phyloP scores from a whole-genome alignment of 2,113 vertebrate genomes.

The Agelaius phoeniceus region DNA sequence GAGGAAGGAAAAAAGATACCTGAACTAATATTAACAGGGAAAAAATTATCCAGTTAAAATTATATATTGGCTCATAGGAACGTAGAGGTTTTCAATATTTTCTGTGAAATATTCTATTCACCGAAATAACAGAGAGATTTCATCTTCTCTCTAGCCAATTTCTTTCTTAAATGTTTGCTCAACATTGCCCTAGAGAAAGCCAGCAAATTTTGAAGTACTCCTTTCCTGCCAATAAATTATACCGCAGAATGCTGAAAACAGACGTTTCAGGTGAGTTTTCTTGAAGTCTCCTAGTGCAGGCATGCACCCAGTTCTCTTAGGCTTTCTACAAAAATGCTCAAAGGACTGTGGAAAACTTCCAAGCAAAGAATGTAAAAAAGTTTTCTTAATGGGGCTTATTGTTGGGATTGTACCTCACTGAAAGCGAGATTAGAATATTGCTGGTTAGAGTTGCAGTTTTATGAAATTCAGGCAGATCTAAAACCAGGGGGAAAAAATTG shows the following conservation, averaged over 20 bases:
- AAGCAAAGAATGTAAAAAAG: not conserved
- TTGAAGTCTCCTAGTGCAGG: not conserved
- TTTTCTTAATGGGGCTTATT: not conserved
- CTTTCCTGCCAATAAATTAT: not conserved
- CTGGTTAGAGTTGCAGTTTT: not conserved
- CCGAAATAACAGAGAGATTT: not conserved
- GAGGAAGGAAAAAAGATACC: not conserved
- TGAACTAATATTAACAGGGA: not conserved
- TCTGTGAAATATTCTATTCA: not conserved
- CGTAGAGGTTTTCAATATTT: not conserved
- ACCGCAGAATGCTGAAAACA: not conserved
- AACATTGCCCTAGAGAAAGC: not conserved
- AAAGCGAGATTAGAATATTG: not conserved
- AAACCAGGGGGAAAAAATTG: not conserved
- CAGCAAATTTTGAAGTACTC: not conserved
- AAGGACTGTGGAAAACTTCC: not conserved
- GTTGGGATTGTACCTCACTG: not conserved
- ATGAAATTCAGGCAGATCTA: not conserved
- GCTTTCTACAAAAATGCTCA: not conserved
- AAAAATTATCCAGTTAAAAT: not conserved
- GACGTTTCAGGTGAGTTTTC: not conserved
- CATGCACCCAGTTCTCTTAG: not conserved
- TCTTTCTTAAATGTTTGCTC: not conserved
- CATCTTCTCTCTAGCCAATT: not conserved
- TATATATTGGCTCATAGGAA: not conserved